Evolutionary conservation across 2,888 invertebrate species (phyloP).

Genomic region (Agriotes lineatus): DNA sequence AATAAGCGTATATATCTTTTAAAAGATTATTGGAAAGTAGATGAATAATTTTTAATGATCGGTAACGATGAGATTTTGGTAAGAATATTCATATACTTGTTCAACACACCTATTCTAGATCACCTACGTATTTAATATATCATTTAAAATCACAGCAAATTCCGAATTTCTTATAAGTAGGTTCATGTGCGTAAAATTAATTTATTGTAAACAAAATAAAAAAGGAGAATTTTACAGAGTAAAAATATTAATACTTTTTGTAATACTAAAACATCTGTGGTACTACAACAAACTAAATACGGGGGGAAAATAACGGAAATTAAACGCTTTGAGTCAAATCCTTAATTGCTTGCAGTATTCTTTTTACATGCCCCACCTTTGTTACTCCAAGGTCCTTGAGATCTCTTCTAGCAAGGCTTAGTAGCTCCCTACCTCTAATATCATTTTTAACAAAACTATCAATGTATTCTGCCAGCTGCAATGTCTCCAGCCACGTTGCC

Average conservation of each 20-base stretch:
- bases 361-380: constrained; percentile 96
- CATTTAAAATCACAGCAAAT: constrained; percentile 42
- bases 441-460: constrained; percentile 94
- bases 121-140: constrained; percentile 29
- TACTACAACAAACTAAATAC: neutral
- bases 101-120: constrained; percentile 36
- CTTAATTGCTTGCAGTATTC: constrained; percentile 93
- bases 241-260: constrained; percentile 3
- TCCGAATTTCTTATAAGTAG: constrained; percentile 33
- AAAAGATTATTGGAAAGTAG: constrained; percentile 23
- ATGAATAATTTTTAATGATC: constrained; percentile 22
- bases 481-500: constrained; percentile 88
- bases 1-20: constrained; percentile 34
- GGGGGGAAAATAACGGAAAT: constrained; percentile 27
- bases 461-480: constrained; percentile 90
- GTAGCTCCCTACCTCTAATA: constrained; percentile 89
- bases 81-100: neutral
- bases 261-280: neutral
- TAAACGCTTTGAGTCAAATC: constrained; percentile 72
- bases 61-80: constrained; percentile 26
- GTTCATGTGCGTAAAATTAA: constrained; percentile 27
- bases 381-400: constrained; percentile 92
- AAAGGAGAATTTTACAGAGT: too few relatives aligned
- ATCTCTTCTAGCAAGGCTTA: constrained; percentile 87
- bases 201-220: neutral